Base-by-base conservation (phyloP, 2,797 vertebrate species). In the Nasua narica region DNA sequence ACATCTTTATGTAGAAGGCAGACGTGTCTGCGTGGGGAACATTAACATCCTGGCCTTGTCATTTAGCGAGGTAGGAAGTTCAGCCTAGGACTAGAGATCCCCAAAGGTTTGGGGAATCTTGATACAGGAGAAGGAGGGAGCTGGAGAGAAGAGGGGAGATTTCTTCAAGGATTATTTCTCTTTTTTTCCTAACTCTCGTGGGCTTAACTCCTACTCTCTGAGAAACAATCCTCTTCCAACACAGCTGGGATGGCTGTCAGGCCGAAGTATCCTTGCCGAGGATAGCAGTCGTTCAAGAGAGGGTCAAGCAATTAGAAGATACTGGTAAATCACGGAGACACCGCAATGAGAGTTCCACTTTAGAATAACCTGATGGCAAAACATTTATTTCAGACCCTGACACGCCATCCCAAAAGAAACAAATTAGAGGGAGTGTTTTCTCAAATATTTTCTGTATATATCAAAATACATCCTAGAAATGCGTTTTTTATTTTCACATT, bases 51-150 rank as follows among this genome's bases (percentile, higher is more conserved):
- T 91, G 96, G 92, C 91, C 91, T 85, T 97, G 87, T 97, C 92
- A 94, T 91, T 96, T 94, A 95, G 65, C 13, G 72, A 96, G 95
- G 88, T 95, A 94, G 97, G 94, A 96, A 97, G 95, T 94, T 96
- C 94, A 95, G 29, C 56, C 79, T 90, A 52, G 56, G 89, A 69
- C 84, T 93, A 7, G 3, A 88, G 83, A 93, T 94, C 58, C 62
- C 95, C 62, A 85, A 83, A 96, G 96, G 90, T 87, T 76, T 96
- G 91, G 93, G 78, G 77, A 96, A 65, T 96, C 96, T 82, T 91
- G 92, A 93, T 87, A 58, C 0, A 1, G 70, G 77, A 77, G 40
- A 78, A 86, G 56, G n/a, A 87, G 48, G 91, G 89, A 91, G 62
- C 46, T 83, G 60, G 65, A 40, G 70, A 69, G 87, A 90, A 48